Evolutionary conservation across 2,113 vertebrate species (phyloP).

Genomic region (Prinia subflava): DNA sequence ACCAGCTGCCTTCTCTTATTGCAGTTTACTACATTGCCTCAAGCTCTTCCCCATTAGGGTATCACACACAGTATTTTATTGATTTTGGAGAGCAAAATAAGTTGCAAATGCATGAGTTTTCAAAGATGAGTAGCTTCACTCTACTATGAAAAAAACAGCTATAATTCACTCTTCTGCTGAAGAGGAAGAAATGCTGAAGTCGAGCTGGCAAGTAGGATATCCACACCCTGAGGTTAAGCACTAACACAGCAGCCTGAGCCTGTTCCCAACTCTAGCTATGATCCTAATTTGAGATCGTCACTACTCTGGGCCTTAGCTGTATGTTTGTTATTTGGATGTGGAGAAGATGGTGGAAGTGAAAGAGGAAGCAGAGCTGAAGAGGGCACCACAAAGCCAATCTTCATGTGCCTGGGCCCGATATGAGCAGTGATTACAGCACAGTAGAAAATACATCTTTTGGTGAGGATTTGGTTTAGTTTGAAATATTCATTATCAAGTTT

Average conservation of each 20-base stretch:
- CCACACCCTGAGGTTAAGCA: background rate
- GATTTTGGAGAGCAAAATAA: background rate
- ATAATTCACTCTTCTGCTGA: background rate
- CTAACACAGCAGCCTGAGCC: background rate
- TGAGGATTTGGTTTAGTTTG: background rate
- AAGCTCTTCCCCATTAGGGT: background rate
- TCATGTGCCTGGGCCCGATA: background rate
- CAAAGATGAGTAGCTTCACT: background rate
- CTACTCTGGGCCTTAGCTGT: background rate
- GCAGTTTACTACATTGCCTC: background rate
- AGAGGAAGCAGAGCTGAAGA: background rate
- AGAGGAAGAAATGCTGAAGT: background rate
- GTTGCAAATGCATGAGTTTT: background rate
- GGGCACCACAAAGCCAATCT: background rate
- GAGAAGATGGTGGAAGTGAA: background rate
- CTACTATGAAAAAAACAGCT: background rate
- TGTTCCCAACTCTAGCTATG: background rate
- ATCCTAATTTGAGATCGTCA: background rate
- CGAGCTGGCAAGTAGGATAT: background rate
- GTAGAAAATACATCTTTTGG: background rate
- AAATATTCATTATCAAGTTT: background rate
- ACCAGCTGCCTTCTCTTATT: background rate
- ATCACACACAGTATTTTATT: background rate
- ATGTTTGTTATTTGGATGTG: background rate
- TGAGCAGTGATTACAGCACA: fast-evolving